phyloP scores from a whole-genome alignment of 2,797 vertebrate genomes.

The Notolabrus celidotus region DNA sequence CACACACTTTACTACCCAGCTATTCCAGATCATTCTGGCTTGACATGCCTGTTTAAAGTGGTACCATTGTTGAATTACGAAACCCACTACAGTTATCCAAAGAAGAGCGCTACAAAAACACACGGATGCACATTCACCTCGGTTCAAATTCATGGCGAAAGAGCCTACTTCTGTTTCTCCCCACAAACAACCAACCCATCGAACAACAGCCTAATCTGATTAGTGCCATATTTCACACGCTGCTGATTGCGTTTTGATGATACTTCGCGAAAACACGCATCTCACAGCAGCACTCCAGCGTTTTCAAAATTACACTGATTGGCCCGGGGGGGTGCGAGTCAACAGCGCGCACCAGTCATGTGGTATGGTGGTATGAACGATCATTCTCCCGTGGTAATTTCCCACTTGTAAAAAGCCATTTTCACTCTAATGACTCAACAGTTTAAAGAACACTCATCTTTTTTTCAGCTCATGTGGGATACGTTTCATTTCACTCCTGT shows the following conservation, averaged over 20 bases:
- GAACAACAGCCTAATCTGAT: constrained; percentile 60
- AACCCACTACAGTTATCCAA: constrained; percentile 18
- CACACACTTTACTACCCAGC: constrained; percentile 1
- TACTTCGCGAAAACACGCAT: constrained; percentile 40
- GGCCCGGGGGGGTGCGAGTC: constrained; percentile 36
- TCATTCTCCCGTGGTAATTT: constrained; percentile 30
- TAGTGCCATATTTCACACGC: constrained; percentile 57
- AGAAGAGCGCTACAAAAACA: background rate
- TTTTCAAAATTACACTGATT: constrained; percentile 58
- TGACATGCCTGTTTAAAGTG: constrained; percentile 4
- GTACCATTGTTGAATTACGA: constrained; percentile 48
- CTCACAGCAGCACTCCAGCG: constrained; percentile 37
- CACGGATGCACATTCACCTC: constrained; percentile 25
- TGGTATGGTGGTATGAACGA: constrained; percentile 4
- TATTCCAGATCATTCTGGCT: background rate
- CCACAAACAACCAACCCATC: constrained; percentile 37
- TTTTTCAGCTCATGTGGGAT: constrained; percentile 19
- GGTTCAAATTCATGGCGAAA: constrained; percentile 20
- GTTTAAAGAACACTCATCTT: constrained; percentile 27
- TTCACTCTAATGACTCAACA: constrained; percentile 32
- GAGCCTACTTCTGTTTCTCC: background rate
- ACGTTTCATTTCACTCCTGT: constrained; percentile 30
- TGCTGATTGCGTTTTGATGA: constrained; percentile 61
- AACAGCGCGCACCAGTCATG: constrained; percentile 26
- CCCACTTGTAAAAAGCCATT: constrained; percentile 30